Evolutionary conservation across 2,113 vertebrate genomes (phyloP), one percentile per base, ranked within the genome.

Genomic region (Rousettus leschenaultii): DNA sequence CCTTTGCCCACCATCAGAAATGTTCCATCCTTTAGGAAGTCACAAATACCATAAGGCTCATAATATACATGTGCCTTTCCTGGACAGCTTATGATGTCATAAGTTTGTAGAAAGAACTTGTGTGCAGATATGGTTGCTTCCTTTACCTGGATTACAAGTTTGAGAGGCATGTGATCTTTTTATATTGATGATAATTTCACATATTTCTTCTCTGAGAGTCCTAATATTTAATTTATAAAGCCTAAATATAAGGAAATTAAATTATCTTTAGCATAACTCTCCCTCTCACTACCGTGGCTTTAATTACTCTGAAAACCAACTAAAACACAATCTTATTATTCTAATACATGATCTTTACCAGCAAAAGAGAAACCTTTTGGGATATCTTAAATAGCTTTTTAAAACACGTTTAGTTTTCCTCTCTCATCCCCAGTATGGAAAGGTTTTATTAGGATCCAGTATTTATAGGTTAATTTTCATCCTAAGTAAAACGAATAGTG

Each of bases 301-400:
- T 55, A 77, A n/a, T 73, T 85, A 93, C 63, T 86, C 63, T 74
- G 18, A 66, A 79, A 91, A 94, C 59, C 89, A 93, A 91, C 48
- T 78, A 78, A 89, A 97, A 82, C 12, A 78, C 59, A 43, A 13
- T 86, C n/a, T 86, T 88, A 33, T 43, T 96, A 51, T 65, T 96
- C 48, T 89, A 70, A 78, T 89, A 94, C 88, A 38, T 45, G 28
- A 74, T 26, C 6, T 59, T 91, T 28, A 40, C 15, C 63, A 48
- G 61, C 26, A 90, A 96, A 89, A 87, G 21, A 88, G 3, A 91
- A 95, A 95, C 61, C 65, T 88, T 74, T 86, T 89, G 73, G n/a
- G 15, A 33, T 92, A 91, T 75, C 48, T 94, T 65, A 87, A 70
- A 53, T 71, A 71, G n/a, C 63, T 66, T 83, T 83, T 55, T 65